Evolutionary conservation across 2,888 invertebrate genomes (phyloP), one percentile per base, ranked within the genome.

Genomic region (Leistus spinibarbis): DNA sequence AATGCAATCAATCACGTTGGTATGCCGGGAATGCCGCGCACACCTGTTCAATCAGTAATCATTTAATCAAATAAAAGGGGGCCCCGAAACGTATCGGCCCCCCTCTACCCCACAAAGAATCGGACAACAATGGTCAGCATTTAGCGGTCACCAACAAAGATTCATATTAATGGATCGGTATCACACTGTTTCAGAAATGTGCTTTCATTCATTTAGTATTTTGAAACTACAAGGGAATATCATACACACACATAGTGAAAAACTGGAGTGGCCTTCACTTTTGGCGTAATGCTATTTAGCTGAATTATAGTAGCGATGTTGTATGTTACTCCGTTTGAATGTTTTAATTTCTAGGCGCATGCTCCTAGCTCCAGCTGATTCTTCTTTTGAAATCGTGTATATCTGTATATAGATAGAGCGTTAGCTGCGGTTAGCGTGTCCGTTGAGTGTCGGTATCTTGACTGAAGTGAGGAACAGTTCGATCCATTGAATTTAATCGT

Each of bases 181-280:
- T 84, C 85, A 85, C 84, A 85, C 84, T 85, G 85, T 85, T 85
- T 85, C 81, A 83, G 82, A 85, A 85, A 85, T 85, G 84, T 82
- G 84, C 83, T 67, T 40, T 84, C 84, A 85, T 84, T 84, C 84
- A 84, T 81, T 79, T 77, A 73, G 69, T 76, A 73, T 77, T 60
- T 19, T 22, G 17, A 2, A 20, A 19, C 0, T 20, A 20, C 60
- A 19, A 60, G 60, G 22, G 60, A 17, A 13, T 60, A 20, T 60
- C 60, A 60, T 60, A 13, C 16, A 20, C 19, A 17, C 1, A 40
- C 40, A 40, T 40, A 10, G 5, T 17, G 20, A 16, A 3, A 13
- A 4, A 5, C n/a, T n/a, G n/a, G n/a, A n/a, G n/a, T n/a, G n/a
- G n/a, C n/a, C n/a, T n/a, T n/a, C n/a, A n/a, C n/a, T n/a, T n/a